Evolutionary conservation across 1,140 invertebrate genomes (phyloP).

Genomic region (Drosophila suzukii): DNA sequence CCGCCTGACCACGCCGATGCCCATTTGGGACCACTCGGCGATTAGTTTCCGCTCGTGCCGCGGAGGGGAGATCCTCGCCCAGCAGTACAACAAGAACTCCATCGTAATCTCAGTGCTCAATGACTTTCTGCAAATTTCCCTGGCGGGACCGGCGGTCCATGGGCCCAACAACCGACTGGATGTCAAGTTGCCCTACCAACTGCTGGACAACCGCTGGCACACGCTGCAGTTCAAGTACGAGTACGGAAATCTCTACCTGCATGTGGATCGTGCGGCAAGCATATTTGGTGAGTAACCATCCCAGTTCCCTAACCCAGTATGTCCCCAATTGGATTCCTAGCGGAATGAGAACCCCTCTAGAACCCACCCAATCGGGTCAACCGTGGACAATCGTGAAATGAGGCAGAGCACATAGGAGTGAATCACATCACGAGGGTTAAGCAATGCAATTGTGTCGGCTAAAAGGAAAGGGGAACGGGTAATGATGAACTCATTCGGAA

Average conservation of each 20-base stretch:
- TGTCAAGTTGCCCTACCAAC: slow-evolving; percentile 87
- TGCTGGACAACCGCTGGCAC: slow-evolving; percentile 93
- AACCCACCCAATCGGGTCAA: slow-evolving; percentile 7
- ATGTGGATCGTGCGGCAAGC: slow-evolving; percentile 78
- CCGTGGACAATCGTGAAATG: slow-evolving; percentile 25
- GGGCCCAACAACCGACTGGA: slow-evolving; percentile 86
- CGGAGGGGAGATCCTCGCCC: slow-evolving; percentile 90
- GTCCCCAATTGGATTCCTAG: not conserved
- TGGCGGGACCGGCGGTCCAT: slow-evolving; percentile 86
- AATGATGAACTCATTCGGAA: slow-evolving; percentile 31
- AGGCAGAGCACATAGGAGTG: slow-evolving; percentile 13
- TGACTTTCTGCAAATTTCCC: slow-evolving; percentile 88
- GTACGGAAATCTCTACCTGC: slow-evolving; percentile 88
- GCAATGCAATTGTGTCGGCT: slow-evolving; percentile 11
- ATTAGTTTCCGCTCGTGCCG: slow-evolving; percentile 92
- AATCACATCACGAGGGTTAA: slow-evolving; percentile 29
- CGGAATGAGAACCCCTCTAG: not conserved
- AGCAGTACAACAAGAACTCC: slow-evolving; percentile 88
- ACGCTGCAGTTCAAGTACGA: slow-evolving; percentile 85
- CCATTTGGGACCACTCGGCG: slow-evolving; percentile 90
- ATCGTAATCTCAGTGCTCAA: slow-evolving; percentile 88
- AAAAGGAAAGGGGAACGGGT: slow-evolving; percentile 3
- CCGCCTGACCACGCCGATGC: slow-evolving; percentile 88
- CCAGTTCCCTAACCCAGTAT: not conserved
- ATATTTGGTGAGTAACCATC: slow-evolving; percentile 75